Evolutionary conservation across 2,113 vertebrate species (phyloP).

Genomic region (Lates calcarifer): DNA sequence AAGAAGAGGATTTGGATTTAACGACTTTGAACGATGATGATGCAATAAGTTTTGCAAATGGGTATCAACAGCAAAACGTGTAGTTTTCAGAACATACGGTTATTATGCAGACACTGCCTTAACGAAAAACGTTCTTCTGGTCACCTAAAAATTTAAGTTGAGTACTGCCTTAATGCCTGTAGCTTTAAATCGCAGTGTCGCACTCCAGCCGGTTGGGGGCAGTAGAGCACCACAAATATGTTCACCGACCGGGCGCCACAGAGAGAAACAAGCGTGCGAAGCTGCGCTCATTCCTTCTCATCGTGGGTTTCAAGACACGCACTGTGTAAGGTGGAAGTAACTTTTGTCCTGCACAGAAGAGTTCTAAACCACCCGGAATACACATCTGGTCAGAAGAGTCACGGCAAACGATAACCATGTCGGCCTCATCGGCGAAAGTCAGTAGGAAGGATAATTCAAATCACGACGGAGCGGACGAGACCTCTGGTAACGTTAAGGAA

Average conservation of each 20-base stretch:
- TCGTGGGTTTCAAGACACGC: slow-evolving; percentile 55
- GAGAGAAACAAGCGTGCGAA: slow-evolving; percentile 63
- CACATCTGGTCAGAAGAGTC: slow-evolving; percentile 25
- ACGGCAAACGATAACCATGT: slow-evolving; percentile 83
- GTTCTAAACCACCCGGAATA: slow-evolving; percentile 33
- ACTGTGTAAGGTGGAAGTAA: slow-evolving; percentile 66
- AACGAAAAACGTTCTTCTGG: background rate
- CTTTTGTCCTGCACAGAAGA: slow-evolving; percentile 58
- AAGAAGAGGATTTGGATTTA: background rate
- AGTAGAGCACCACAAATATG: slow-evolving; percentile 17
- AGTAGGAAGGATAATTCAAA: slow-evolving; percentile 97
- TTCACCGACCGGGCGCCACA: slow-evolving; percentile 34
- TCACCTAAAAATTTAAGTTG: background rate
- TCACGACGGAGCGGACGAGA: slow-evolving; percentile 95
- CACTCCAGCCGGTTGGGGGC: slow-evolving; percentile 53
- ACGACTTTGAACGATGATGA: too few species aligned
- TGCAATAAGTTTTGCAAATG: too few species aligned
- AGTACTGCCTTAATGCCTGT: too few species aligned
- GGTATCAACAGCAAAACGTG: too few species aligned
- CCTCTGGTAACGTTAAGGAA: slow-evolving; percentile 89
- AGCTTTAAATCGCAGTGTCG: background rate
- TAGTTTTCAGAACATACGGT: too few species aligned
- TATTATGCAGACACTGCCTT: too few species aligned
- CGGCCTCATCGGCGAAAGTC: slow-evolving; percentile 94
- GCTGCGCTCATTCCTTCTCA: slow-evolving; percentile 52